These are phyloP conservation scores for Coboldia fuscipes DNA, from an alignment of 1,140 invertebrate species.

Conservation along the genomic window DNA sequence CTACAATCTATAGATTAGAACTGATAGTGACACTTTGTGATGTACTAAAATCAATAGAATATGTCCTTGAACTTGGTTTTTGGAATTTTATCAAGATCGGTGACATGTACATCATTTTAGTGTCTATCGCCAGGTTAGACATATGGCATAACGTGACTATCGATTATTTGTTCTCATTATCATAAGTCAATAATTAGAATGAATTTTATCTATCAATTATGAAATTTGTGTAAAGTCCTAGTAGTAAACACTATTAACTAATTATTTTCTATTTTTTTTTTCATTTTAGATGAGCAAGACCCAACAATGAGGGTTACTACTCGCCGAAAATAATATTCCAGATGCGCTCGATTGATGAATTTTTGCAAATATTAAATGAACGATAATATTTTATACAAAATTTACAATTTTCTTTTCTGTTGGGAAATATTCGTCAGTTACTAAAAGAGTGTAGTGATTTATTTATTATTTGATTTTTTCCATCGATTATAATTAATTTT, in stretches of 20 bases:
- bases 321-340: slow-evolving; percentile 1
- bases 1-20: too few species aligned
- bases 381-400: background rate
- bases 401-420: too few species aligned
- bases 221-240: background rate
- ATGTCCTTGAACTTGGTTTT: too few species aligned
- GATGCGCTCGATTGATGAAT: background rate
- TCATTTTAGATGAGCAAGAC: background rate
- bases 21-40: too few species aligned
- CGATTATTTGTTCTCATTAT: too few species aligned
- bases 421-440: too few species aligned
- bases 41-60: too few species aligned
- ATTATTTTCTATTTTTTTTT: background rate
- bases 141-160: too few species aligned
- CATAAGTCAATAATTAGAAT: too few species aligned
- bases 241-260: background rate
- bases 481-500: background rate
- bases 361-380: background rate
- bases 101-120: too few species aligned
- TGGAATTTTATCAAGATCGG: too few species aligned
- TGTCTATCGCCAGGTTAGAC: too few species aligned
- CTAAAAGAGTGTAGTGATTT: background rate
- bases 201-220: background rate
- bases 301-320: background rate
- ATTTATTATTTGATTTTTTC: background rate